Base-by-base conservation (phyloP, 2,113 vertebrate genomes). In the Orycteropus afer region DNA sequence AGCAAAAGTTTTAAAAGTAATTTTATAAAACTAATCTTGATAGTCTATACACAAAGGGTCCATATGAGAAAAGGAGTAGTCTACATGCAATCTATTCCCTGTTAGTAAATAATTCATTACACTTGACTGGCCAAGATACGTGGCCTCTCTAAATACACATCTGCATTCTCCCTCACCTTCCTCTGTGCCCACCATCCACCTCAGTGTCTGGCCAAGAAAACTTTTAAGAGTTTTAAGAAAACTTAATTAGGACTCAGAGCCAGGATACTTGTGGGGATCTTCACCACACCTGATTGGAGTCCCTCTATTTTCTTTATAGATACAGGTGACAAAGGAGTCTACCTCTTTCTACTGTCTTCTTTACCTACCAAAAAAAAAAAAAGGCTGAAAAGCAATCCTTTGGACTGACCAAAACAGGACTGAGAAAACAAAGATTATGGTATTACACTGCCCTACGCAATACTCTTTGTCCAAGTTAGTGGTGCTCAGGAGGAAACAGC, bases 1-100 rank as follows among this genome's bases (percentile, higher is more conserved):
- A 90, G 18, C 69, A 14, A 93, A 92, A 78, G 37, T 89, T 92
- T 45, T 83, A 67, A 73, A 78, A 73, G 32, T 53, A 94, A 95
- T 47, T 81, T 63, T 71, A 67, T 32, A 80, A 95, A 90, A 71
- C 47, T 47, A 34, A 65, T 59, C 34, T 86, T 80, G 57, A 90
- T 88, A 81, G 71, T 37, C 90, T 18, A 71, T 22, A 91, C 23
- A 93, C 86, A 90, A 85, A 47, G 34, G 27, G 29, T 51, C 13
- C n/a, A 22, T 15, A n/a, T 25, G 55, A 69, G 37, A 78, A 32
- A 53, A 18, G 91, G 34, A 67, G 53, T 0, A 82, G 51, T 88
- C 15, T 7, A 22, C 92, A 89, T 71, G 93, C 85, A 59, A 23
- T 83, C 83, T 57, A 71, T 25, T 90, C 77, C 51, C 34, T 63